Evolutionary conservation across 1,140 invertebrate species (phyloP), one percentile per base, ranked within the genome.

Genomic region (Panagrolaimus sp.): DNA sequence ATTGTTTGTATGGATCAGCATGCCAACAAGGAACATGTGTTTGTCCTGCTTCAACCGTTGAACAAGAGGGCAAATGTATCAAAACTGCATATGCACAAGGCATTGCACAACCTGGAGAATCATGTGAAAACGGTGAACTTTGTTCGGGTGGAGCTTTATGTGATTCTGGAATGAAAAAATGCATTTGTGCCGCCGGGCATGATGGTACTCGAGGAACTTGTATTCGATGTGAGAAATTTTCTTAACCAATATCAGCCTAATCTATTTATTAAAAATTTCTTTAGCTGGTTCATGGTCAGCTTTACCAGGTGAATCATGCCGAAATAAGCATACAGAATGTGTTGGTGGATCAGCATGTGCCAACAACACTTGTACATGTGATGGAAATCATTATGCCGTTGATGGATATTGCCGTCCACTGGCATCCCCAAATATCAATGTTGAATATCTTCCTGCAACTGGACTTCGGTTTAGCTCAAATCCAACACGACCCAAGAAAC

Each of bases 41-140:
- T 0, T 38, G 62, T 24, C 26, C 62, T 0, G 14, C 17, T 44
- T 15, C 17, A 32, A 65, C 38, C 21, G 15, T 65, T 10, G 63
- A 65, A 69, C 28, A 65, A 44, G 46, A 67, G 1, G 15, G 44
- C 4, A 24, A 28, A 17, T 43, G 63, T 43, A 10, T 43, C 1
- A 64, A 64, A 43, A 64, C 15, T 2, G 38, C 28, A 3, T 64
- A n/a, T 28, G 63, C 43, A 8, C 15, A 17, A 5, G 52, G 52
- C n/a, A 58, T 43, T 14, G 58, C 72, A 32, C 15, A n/a, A 14
- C 32, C 52, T 14, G 72, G 72, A 0, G 72, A 73, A 58, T 62
- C 48, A 0, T 73, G 71, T 43, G 72, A 47, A 17, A 44, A 65
- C 15, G 64, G 44, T 26, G 26, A 63, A 17, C 17, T 24, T 8